A percentile compares a stretch with the other conserved stretches of the same genome.
phyloP scores from a whole-genome alignment of 2,113 vertebrate species.

The Tragelaphus strepsiceros region DNA sequence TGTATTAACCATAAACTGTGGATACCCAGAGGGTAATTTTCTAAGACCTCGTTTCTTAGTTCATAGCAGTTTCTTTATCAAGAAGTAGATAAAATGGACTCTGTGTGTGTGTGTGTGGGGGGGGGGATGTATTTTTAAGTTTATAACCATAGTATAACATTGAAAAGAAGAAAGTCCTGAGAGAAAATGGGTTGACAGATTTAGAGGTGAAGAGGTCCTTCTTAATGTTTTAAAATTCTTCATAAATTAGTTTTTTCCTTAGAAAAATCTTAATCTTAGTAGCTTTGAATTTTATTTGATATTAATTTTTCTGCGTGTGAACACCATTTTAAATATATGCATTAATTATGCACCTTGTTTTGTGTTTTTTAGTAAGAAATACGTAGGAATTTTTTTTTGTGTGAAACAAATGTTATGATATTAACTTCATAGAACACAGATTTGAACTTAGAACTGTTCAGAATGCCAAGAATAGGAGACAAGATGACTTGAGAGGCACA shows the following conservation, averaged over 20 bases:
- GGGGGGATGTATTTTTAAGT: background rate
- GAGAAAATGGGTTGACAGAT: background rate
- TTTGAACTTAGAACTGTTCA: background rate
- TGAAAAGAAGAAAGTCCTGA: conserved; percentile 15
- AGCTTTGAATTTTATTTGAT: conserved; percentile 45
- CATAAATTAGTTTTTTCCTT: background rate
- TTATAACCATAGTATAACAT: background rate
- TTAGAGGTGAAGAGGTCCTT: background rate
- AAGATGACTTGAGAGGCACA: background rate
- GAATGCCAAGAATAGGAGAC: background rate
- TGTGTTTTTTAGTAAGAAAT: conserved; percentile 21
- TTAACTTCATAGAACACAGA: background rate
- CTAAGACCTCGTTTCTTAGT: background rate
- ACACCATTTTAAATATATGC: background rate
- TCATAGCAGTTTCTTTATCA: background rate
- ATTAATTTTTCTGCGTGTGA: background rate
- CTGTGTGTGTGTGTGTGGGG: background rate
- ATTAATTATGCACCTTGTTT: background rate
- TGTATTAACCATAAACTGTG: background rate
- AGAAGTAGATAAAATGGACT: background rate
- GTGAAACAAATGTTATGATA: background rate
- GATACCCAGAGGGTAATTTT: background rate
- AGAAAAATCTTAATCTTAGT: conserved; percentile 10
- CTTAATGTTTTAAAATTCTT: conserved; percentile 16
- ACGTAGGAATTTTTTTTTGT: background rate